Evolutionary conservation across 1,140 invertebrate genomes (phyloP).

Genomic region (Caerostris extrusa): DNA sequence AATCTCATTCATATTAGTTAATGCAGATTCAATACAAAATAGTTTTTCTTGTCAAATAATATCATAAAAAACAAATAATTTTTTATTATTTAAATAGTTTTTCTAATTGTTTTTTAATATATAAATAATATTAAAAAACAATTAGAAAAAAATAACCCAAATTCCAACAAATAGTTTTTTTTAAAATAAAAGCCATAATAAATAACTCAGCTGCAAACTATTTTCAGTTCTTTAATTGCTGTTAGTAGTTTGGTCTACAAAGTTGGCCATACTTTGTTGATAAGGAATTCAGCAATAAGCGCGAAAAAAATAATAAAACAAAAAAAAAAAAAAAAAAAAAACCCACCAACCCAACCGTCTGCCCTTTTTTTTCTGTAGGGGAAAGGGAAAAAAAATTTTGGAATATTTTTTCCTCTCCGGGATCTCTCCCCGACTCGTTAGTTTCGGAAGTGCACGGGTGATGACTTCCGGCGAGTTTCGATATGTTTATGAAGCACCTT

Average conservation of each 20-base stretch:
- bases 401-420: conserved; percentile 38
- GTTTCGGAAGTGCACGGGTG: conserved; percentile 63
- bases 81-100: too few relatives aligned
- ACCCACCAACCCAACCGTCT: background rate
- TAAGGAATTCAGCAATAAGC: background rate
- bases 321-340: background rate
- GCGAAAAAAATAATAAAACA: background rate
- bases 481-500: conserved; percentile 67
- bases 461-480: conserved; percentile 68
- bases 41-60: too few relatives aligned
- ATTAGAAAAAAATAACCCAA: background rate
- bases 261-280: background rate
- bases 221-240: conserved; percentile 27
- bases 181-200: background rate
- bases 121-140: too few relatives aligned
- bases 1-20: too few relatives aligned
- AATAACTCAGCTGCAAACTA: background rate
- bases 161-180: background rate
- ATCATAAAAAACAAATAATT: background rate
- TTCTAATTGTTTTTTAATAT: too few relatives aligned
- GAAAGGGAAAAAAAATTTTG: background rate
- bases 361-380: background rate
- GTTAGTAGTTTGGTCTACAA: conserved; percentile 27
- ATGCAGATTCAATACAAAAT: too few relatives aligned
- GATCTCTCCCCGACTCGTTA: conserved; percentile 73